phyloP scores from a whole-genome alignment of 2,888 invertebrate species.

The Steinernema scapterisci region DNA sequence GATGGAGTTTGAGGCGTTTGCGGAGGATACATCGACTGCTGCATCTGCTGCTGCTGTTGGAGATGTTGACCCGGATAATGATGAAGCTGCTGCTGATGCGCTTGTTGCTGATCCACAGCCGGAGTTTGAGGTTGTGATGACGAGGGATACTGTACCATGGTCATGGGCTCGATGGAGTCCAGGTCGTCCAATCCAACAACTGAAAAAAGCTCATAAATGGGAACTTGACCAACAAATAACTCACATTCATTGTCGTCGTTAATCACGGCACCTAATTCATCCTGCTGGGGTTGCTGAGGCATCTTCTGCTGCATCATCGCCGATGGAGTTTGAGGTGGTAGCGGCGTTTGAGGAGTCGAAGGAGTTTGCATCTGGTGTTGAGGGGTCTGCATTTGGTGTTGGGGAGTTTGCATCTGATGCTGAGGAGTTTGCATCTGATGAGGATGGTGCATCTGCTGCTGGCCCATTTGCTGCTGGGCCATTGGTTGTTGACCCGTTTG shows the following conservation, averaged over 20 bases:
- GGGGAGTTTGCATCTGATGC: background rate
- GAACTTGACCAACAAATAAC: background rate
- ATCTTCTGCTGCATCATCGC: conserved; percentile 2
- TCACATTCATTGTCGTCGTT: conserved; percentile 26
- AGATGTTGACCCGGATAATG: background rate
- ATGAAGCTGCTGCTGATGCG: background rate
- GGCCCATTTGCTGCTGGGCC: too few relatives aligned
- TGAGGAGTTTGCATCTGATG: background rate
- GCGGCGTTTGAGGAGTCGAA: background rate
- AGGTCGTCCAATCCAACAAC: conserved; percentile 15
- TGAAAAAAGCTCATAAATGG: background rate
- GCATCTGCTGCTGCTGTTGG: conserved; percentile 39
- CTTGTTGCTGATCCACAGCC: background rate
- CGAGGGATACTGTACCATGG: background rate
- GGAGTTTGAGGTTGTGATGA: conserved; percentile 1
- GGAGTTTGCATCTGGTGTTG: background rate
- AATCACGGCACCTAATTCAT: conserved; percentile 5
- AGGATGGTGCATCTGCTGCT: too few relatives aligned
- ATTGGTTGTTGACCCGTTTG: too few relatives aligned
- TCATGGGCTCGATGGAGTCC: conserved; percentile 20
- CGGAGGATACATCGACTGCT: conserved; percentile 39
- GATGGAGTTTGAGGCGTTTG: conserved; percentile 35
- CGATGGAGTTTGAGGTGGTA: conserved; percentile 13
- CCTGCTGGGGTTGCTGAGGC: conserved; percentile 1
- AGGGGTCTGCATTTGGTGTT: background rate